Evolutionary conservation across 1,140 invertebrate genomes (phyloP), one percentile per base, ranked within the genome.

Genomic region (Ceratitis capitata): DNA sequence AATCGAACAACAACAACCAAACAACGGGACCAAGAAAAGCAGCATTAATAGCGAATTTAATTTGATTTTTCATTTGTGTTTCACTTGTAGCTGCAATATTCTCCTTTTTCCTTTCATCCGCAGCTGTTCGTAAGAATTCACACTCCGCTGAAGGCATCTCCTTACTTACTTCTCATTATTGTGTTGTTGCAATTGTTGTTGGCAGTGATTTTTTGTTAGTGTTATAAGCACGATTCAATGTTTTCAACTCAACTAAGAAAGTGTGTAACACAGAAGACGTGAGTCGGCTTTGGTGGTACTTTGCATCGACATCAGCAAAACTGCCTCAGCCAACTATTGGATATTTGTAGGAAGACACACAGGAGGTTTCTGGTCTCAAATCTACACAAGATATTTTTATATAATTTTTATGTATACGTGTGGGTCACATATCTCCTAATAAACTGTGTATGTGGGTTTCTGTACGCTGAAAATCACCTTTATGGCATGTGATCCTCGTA

Each of bases 211-310:
- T 78, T 14, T 32, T 35, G 35, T 74, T 85, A 69, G 58, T 69
- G 84, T 85, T 19, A 61, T 45, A 85, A 49, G 84, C 84, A 85
- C 84, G 84, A 85, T 69, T 69, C 47, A 85, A 51, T 61, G 84
- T 85, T 85, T 74, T 58, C 74, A n/a, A 49, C 42, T 16, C 69
- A 85, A 47, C 58, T 85, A 7, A 61, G 49, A 85, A 85, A 85
- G 69, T 74, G 84, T 85, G 84, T 85, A 85, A 85, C 84, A 85
- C 84, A 85, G 84, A 85, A 85, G 69, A 85, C 84, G 84, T 85
- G 84, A 85, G 69, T 85, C 64, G 32, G 39, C 58, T 49, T 19
- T 69, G 64, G 84, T 85, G 84, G 58, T 69, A 85, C 84, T 69
- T 69, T 64, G 61, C 26, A 78, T 45, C 39, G n/a, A 6, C 39